Percentiles rank a stretch among this genome's conserved stretches.
These are phyloP conservation scores for Euleptes europaea DNA, from an alignment of 2,113 vertebrate genomes.

Conservation along the genomic window DNA sequence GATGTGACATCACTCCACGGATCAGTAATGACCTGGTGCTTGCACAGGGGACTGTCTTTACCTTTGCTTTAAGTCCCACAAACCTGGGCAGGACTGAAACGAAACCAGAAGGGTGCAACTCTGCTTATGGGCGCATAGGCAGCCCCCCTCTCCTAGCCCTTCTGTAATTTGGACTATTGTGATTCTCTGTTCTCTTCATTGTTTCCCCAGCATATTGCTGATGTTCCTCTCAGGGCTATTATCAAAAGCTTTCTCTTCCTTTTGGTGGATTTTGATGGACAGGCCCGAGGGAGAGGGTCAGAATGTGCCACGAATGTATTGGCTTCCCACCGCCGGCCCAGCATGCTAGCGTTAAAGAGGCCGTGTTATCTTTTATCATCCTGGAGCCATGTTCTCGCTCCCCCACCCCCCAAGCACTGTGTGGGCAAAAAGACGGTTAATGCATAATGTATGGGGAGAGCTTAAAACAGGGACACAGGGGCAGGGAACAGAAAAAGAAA, in stretches of 20 bases:
- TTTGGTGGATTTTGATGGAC: not conserved
- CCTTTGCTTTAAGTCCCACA: not conserved
- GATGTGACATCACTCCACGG: too few species aligned
- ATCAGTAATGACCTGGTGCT: too few species aligned
- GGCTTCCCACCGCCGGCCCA: not conserved
- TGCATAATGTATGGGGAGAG: not conserved
- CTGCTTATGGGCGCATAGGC: too few species aligned
- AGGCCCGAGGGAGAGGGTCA: not conserved
- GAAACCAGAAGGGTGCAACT: too few species aligned
- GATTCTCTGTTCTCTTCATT: not conserved
- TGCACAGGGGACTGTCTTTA: too few species aligned
- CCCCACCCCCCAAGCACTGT: not conserved
- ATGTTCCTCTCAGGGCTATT: conserved; percentile 12
- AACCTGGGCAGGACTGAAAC: not conserved
- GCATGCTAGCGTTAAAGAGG: not conserved
- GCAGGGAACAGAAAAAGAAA: not conserved
- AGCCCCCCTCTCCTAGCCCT: not conserved
- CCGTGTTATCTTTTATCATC: not conserved
- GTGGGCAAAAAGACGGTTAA: conserved; percentile 16
- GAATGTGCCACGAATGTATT: not conserved
- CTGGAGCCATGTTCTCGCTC: not conserved
- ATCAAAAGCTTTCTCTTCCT: conserved; percentile 11
- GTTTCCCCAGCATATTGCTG: not conserved
- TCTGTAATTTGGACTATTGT: not conserved
- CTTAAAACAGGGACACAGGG: not conserved